phyloP scores from a whole-genome alignment of 2,113 vertebrate genomes.

The Platichthys stellatus region DNA sequence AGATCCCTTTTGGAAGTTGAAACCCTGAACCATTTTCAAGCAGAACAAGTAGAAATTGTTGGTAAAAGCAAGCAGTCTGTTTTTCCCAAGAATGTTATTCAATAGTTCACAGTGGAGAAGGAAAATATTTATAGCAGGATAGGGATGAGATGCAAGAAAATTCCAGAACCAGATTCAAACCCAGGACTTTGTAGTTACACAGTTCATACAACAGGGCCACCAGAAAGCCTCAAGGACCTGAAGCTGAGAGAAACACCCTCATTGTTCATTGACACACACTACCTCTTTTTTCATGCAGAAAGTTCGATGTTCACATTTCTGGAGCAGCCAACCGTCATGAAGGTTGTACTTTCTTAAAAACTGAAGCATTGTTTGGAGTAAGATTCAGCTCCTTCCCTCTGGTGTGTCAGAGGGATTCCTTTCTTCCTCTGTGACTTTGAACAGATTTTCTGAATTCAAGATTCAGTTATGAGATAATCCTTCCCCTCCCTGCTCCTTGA shows the following conservation, averaged over 20 bases:
- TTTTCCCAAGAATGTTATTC: not conserved
- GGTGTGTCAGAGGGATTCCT: constrained; percentile 45
- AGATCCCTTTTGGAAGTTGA: not conserved
- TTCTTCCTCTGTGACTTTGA: constrained; percentile 53
- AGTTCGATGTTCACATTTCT: constrained; percentile 18
- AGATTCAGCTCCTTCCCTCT: constrained; percentile 29
- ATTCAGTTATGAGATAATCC: constrained; percentile 53
- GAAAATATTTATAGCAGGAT: constrained; percentile 2
- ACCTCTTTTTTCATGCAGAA: constrained; percentile 26
- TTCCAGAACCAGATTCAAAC: constrained; percentile 1
- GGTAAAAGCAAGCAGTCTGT: not conserved
- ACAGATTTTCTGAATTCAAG: constrained; percentile 47
- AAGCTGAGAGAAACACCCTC: constrained; percentile 32
- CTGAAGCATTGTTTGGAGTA: constrained; percentile 56
- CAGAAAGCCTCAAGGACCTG: constrained; percentile 14
- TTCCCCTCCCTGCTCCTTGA: constrained; percentile 43
- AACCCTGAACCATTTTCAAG: not conserved
- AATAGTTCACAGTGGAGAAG: constrained; percentile 4
- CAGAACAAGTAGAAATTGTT: not conserved
- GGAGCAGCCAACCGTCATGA: constrained; percentile 20
- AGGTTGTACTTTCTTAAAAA: constrained; percentile 47
- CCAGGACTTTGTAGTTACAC: constrained; percentile 20
- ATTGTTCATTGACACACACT: constrained; percentile 42
- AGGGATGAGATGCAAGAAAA: not conserved
- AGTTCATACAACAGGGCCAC: not conserved